Base-by-base conservation (phyloP, 2,797 vertebrate genomes). In the Schizothorax lantsangensis region DNA sequence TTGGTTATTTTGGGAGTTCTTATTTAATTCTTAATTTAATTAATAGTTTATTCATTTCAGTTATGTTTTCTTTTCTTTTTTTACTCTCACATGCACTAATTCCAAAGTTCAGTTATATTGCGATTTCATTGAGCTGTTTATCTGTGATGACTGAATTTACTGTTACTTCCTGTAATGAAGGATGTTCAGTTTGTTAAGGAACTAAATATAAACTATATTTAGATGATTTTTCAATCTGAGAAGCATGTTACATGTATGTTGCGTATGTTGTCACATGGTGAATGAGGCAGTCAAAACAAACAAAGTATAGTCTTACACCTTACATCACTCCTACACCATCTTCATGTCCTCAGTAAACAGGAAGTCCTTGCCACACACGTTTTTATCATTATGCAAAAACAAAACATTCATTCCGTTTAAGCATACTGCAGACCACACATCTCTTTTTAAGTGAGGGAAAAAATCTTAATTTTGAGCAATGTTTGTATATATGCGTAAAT, bases 301-400 rank as follows among this genome's bases (percentile, higher is more conserved):
- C 30, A 49, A n/a, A 54, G 73, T 52, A 26, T 78, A 59, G 14
- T 79, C 71, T 90, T 74, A 79, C 88, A 86, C 57, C 77, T 86
- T 82, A 26, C 75, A 79, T 80, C 59, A 85, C 59, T 21, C 19
- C 21, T 62, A 69, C 69, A 71, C 23, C 57, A 52, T 74, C 71
- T 86, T 88, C 84, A 79, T 88, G 82, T 82, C 33, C 38, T 54
- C 49, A 38, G 79, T 82, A 47, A 23, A 59, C 73, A 85, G 78
- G 73, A 86, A 54, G 57, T 66, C 45, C 57, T 66, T 64, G 66
- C 77, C 52, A 62, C 84, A 74, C 68, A 47, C 3, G 21, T 75
- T 86, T 81, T 74, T 81, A 64, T 81, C 79, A 66, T 64, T 49
- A 62, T 62, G 68, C 77, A 62, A 47, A 62, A 72, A 45, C 43